Conservation (phyloP, 2,888 invertebrate species). For the Phalangium opilio region DNA sequence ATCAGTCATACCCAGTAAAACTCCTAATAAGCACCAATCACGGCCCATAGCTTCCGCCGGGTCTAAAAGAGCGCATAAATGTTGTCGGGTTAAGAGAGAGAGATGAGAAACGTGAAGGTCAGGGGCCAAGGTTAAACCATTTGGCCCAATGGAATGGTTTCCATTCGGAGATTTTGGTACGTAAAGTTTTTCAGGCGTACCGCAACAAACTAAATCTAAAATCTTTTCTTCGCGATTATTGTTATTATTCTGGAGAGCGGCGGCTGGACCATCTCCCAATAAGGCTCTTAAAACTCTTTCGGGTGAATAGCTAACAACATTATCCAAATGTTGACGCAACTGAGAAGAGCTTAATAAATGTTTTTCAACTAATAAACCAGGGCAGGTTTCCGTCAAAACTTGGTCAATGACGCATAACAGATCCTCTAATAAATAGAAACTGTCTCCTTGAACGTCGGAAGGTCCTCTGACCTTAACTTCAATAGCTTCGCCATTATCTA, state of each 20-base stretch:
- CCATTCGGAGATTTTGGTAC: neutral
- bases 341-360: constrained; percentile 48
- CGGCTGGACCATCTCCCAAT: constrained; percentile 11
- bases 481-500: constrained; percentile 29
- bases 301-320: constrained; percentile 9
- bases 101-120: constrained; percentile 44
- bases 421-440: constrained; percentile 52
- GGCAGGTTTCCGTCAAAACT: constrained; percentile 46
- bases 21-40: constrained; percentile 41
- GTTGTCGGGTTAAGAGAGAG: constrained; percentile 40
- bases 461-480: constrained; percentile 53
- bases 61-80: constrained; percentile 36
- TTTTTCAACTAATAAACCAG: constrained; percentile 48
- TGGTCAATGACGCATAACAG: constrained; percentile 45
- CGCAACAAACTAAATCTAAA: constrained; percentile 42
- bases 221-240: constrained; percentile 40
- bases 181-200: constrained; percentile 34
- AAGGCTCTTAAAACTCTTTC: constrained; percentile 11
- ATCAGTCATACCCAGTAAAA: constrained; percentile 39
- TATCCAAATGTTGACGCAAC: constrained; percentile 33
- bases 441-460: constrained; percentile 36
- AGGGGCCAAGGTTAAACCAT: constrained; percentile 37
- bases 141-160: neutral
- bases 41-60: constrained; percentile 38
- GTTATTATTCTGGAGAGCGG: constrained; percentile 33